phyloP scores from a whole-genome alignment of 2,888 invertebrate species.

The Caenorhabditis virilis region DNA sequence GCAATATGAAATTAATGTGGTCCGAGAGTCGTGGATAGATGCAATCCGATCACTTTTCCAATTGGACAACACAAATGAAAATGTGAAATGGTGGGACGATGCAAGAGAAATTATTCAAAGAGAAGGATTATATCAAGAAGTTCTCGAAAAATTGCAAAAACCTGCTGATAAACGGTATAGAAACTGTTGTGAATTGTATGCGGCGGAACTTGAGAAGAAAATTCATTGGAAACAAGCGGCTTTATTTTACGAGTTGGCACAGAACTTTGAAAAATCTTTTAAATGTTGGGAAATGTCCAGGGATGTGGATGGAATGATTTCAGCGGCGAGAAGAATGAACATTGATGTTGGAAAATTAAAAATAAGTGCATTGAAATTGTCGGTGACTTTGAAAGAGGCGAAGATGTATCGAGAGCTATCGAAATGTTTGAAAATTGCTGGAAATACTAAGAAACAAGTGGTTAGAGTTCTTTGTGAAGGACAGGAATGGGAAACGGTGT shows the following conservation, averaged over 20 bases:
- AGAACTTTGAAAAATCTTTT: conserved; percentile 27
- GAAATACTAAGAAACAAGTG: conserved; percentile 9
- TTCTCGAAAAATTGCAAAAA: conserved; percentile 14
- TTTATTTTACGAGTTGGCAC: conserved; percentile 43
- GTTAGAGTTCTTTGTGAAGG: conserved; percentile 21
- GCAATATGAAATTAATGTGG: conserved; percentile 51
- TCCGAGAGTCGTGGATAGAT: conserved; percentile 47
- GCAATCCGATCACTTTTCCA: conserved; percentile 38
- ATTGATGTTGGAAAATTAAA: conserved; percentile 15
- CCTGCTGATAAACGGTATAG: conserved; percentile 31
- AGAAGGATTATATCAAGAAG: conserved; percentile 14
- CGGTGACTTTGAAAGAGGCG: conserved; percentile 11
- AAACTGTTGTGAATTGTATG: conserved; percentile 47
- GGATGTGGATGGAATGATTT: conserved; percentile 20
- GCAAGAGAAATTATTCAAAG: conserved; percentile 22
- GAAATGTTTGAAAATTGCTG: conserved; percentile 16
- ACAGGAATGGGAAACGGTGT: conserved; percentile 21
- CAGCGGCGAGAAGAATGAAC: conserved; percentile 13
- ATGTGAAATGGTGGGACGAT: conserved; percentile 23
- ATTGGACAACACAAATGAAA: conserved; percentile 17
- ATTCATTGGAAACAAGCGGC: conserved; percentile 48
- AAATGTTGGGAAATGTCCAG: conserved; percentile 36
- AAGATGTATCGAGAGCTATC: conserved; percentile 16
- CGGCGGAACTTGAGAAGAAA: conserved; percentile 35
- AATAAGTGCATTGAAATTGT: conserved; percentile 25